Evolutionary conservation across 1,140 invertebrate genomes (phyloP).

Genomic region (Leptinotarsa texana): DNA sequence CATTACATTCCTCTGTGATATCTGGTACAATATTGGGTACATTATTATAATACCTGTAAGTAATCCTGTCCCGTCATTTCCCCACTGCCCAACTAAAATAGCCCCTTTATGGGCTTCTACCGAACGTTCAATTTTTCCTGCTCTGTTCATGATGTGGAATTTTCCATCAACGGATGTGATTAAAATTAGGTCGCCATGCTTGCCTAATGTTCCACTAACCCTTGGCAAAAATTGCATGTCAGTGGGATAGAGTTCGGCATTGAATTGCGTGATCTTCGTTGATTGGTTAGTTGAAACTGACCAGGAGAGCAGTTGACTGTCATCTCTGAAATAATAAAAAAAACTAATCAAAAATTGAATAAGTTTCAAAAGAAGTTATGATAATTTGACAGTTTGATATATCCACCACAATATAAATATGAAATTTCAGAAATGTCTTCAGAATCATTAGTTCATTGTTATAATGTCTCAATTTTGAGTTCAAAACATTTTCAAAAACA

Average conservation of each 20-base stretch:
- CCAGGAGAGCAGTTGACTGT: slow-evolving; percentile 89
- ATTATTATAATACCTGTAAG: slow-evolving; percentile 70
- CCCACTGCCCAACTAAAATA: slow-evolving; percentile 84
- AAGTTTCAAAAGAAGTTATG: too few species aligned
- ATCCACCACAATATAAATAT: too few species aligned
- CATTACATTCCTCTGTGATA: too few species aligned
- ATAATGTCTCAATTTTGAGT: too few species aligned
- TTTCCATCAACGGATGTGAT: slow-evolving; percentile 91
- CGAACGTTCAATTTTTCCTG: slow-evolving; percentile 89
- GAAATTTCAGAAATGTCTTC: too few species aligned
- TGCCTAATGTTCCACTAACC: slow-evolving; percentile 59
- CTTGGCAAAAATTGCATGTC: slow-evolving; percentile 82
- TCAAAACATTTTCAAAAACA: too few species aligned
- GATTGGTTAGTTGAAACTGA: slow-evolving; percentile 80
- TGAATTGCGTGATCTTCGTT: slow-evolving; percentile 74
- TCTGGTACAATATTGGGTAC: too few species aligned
- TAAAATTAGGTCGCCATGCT: slow-evolving; percentile 83
- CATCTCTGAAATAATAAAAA: slow-evolving; percentile 70
- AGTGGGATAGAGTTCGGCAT: slow-evolving; percentile 83
- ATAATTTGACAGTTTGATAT: too few species aligned
- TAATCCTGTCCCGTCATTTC: slow-evolving; percentile 87
- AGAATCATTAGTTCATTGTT: too few species aligned
- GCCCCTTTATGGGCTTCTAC: slow-evolving; percentile 94
- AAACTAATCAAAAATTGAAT: too few species aligned
- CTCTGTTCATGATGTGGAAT: slow-evolving; percentile 85